Base-by-base conservation (phyloP, 23 tunicate genomes). In the Ascidia mentula region DNA sequence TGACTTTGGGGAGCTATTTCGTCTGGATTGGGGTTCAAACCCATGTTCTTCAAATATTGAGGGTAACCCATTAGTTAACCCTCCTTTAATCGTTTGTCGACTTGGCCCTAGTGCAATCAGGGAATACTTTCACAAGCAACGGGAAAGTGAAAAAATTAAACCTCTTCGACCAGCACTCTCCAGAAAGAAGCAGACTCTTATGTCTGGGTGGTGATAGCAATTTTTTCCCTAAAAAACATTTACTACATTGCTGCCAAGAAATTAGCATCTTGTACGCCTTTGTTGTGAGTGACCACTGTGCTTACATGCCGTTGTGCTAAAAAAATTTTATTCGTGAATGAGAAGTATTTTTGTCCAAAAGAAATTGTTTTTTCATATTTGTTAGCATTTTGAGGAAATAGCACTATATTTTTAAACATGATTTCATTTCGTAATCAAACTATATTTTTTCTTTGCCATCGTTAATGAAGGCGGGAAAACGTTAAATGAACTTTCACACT, bases 31-130 rank as follows among this genome's bases (percentile, higher is more conserved):
- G 97, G 89, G 82, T 34, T 32, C 31, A 34, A 22, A 45, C 40
- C 84, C 82, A 34, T 87, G 86, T 73, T 87, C 91, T 6, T 78
- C 89, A 12, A 92, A 92, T 60, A 83, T 92, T 35, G 89, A 87
- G 46, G 82, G 75, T 37, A 92, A 92, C 39, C 97, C 97, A 12
- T 76, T 92, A 0, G 86, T 45, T 30, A 36, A 53, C 28, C 97
- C 97, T 40, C 97, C 97, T 2, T 24, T 92, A 81, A 78, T 46
- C 18, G 53, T 92, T 32, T 92, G 97, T 60, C 85, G 74, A 40
- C 72, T 60, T 45, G 97, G 97, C 17, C 73, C 77, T 12, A 20
- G 30, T 30, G 92, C 79, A 60, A 92, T 92, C 46, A 65, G 85
- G 40, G 74, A 87, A 45, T 87, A 79, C 46, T 92, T 92, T 76